phyloP scores from a whole-genome alignment of 2,888 invertebrate species.

The Operophtera brumata region DNA sequence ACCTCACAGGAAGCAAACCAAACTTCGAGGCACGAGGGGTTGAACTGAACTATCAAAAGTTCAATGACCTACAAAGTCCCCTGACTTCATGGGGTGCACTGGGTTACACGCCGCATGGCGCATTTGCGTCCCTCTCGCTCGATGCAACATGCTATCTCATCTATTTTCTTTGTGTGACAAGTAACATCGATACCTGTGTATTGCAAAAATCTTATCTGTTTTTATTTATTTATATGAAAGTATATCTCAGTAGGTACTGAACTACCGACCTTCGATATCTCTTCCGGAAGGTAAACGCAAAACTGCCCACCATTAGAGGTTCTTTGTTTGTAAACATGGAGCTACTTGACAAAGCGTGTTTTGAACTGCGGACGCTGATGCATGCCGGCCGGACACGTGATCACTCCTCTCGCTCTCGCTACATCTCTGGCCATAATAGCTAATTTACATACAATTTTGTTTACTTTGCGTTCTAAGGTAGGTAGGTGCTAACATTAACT shows the following conservation, averaged over 20 bases:
- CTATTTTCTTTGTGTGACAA: conserved; percentile 50
- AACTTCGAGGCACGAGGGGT: conserved; percentile 50
- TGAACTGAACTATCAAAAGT: conserved; percentile 57
- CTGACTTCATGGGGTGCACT: conserved; percentile 71
- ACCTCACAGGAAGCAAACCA: conserved; percentile 35
- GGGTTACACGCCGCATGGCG: conserved; percentile 64
- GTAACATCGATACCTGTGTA: conserved; percentile 16
- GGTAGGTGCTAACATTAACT: too few species aligned
- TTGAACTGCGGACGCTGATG: conserved; percentile 48
- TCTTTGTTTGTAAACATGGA: conserved; percentile 64
- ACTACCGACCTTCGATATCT: neutral
- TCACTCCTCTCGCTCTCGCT: conserved; percentile 19
- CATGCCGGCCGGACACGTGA: conserved; percentile 50
- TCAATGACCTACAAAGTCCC: conserved; percentile 73
- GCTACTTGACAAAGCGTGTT: conserved; percentile 62
- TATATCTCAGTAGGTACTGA: neutral
- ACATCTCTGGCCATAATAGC: neutral
- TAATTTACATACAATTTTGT: too few species aligned
- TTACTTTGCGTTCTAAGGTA: too few species aligned
- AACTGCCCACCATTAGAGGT: conserved; percentile 30
- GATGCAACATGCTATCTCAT: conserved; percentile 49
- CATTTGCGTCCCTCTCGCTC: conserved; percentile 57
- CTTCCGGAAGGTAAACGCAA: conserved; percentile 44
- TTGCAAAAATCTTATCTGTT: neutral
- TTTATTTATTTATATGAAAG: neutral